These are phyloP conservation scores for Anguilla megastoma DNA, from an alignment of 2,797 vertebrate genomes.

Conservation along the genomic window DNA sequence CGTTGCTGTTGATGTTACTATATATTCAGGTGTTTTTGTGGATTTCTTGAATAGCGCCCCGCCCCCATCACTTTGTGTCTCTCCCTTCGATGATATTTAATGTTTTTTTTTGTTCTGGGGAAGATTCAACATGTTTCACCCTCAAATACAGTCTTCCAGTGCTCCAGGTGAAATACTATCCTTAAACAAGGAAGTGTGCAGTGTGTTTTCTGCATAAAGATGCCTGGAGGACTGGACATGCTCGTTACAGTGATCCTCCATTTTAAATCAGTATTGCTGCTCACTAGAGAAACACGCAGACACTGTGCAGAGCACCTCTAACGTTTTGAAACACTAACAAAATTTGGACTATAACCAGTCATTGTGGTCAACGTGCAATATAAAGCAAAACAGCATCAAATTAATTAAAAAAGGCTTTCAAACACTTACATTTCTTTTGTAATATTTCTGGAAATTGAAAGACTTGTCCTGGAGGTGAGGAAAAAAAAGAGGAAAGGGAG, in stretches of 20 bases:
- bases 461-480: background rate
- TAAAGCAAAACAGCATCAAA: background rate
- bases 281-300: background rate
- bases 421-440: slow-evolving; percentile 11
- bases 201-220: background rate
- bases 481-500: slow-evolving; percentile 10
- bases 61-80: background rate
- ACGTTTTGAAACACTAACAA: background rate
- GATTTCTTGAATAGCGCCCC: background rate
- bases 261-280: background rate
- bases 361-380: background rate
- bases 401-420: background rate
- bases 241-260: background rate
- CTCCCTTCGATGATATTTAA: background rate
- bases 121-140: background rate
- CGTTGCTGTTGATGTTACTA: background rate
- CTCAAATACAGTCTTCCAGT: background rate
- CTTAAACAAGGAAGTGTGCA: background rate
- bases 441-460: background rate
- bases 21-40: background rate
- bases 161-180: background rate
- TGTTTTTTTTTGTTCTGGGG: background rate
- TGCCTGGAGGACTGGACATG: background rate
- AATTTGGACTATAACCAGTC: background rate
- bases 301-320: background rate